Base-by-base conservation (phyloP, 1,140 invertebrate genomes). In the Drosophila ananassae region DNA sequence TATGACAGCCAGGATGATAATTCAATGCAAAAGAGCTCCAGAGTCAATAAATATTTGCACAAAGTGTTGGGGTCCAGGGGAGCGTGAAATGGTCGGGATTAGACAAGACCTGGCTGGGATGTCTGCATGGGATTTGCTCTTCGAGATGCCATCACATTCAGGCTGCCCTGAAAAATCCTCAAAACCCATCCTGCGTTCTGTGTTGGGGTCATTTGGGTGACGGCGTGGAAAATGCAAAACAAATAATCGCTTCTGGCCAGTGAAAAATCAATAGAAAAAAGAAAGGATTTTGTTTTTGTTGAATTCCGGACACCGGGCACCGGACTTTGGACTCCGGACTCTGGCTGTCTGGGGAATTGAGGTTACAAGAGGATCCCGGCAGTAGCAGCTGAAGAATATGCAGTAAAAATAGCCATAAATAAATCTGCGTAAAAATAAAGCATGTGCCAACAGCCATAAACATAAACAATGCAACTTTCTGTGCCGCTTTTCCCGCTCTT, bases 391-490 rank as follows among this genome's bases (percentile, higher is more conserved):
- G 55, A 76, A 60, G 59, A 77, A 63, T 60, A 46, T 76, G 73
- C 73, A 76, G 73, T 77, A 77, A 77, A 77, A 77, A 77, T 77
- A 51, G 73, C 73, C 73, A 77, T 77, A 76, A 76, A 77, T 77
- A 77, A 77, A 77, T 77, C 63, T 77, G 73, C 56, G 63, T 76
- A 69, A 77, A 77, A 77, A 76, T 76, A 76, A 76, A 76, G 53
- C 68, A 79, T 61, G 68, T 79, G 77, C 76, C 73, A 76, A 79
- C 60, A 78, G 75, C 75, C 56, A 69, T 66, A 78, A 78, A 72
- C 75, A 78, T 73, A 79, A 78, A 73, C 67, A 81, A 82, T 80
- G 78, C 73, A 82, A 82, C 76, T 78, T 73, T 78, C 56, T 25
- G 48, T 48, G 22, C 37, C 73, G 58, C 25, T 32, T 32, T 30